Conservation (phyloP, 2,888 invertebrate genomes). For the Nomada lathburiana region DNA sequence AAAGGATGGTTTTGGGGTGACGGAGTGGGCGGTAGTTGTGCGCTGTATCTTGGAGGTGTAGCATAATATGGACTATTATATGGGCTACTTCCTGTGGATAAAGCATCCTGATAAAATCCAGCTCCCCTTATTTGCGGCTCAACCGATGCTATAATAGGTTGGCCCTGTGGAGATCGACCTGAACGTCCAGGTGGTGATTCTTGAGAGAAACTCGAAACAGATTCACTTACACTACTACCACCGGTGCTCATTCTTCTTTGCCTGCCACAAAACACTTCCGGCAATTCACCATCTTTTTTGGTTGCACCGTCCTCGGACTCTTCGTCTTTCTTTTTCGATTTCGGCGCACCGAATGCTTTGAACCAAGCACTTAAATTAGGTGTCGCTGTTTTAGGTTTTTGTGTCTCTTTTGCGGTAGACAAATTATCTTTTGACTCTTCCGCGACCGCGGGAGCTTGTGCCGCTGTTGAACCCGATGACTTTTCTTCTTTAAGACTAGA, state of each 20-base stretch:
- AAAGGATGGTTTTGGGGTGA: conserved; percentile 87
- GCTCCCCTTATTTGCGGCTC: conserved; percentile 92
- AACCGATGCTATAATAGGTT: conserved; percentile 88
- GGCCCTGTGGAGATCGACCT: conserved; percentile 80
- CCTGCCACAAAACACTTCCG: conserved; percentile 83
- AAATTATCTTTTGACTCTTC: conserved; percentile 72
- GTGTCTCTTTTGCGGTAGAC: conserved; percentile 79
- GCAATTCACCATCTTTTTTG: conserved; percentile 83
- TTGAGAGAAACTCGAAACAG: conserved; percentile 82
- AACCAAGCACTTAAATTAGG: conserved; percentile 97
- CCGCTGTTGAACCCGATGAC: conserved; percentile 72
- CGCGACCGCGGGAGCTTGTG: conserved; percentile 71
- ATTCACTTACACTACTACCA: conserved; percentile 81
- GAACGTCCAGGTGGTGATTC: conserved; percentile 88
- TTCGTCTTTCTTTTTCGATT: conserved; percentile 88
- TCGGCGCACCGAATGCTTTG: conserved; percentile 95
- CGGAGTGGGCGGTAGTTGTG: conserved; percentile 89
- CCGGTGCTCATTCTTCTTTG: conserved; percentile 84
- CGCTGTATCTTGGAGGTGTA: conserved; percentile 88
- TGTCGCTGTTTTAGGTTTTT: conserved; percentile 89
- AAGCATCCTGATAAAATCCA: conserved; percentile 95
- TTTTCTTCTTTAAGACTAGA: conserved; percentile 73
- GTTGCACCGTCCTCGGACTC: conserved; percentile 83
- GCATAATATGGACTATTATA: conserved; percentile 88
- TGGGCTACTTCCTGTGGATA: conserved; percentile 93